Percentiles rank a stretch among this genome's conserved stretches.
Evolutionary conservation across 2,797 vertebrate genomes (phyloP).

Genomic region (Acipenser ruthenus): DNA sequence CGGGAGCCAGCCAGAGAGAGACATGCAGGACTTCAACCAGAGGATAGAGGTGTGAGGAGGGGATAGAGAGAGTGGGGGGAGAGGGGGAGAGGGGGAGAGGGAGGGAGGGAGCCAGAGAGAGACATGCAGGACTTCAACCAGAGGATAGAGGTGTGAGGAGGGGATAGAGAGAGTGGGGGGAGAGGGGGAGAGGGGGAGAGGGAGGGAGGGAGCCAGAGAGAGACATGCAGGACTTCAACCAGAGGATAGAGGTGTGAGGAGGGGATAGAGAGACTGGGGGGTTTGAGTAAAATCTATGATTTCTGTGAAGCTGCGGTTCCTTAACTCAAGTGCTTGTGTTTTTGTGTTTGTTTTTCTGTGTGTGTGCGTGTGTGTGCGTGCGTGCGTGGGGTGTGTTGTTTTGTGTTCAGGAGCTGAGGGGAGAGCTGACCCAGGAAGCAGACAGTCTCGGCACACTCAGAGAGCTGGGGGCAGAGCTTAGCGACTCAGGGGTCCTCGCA

Average conservation of each 20-base stretch:
- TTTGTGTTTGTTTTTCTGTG: no score
- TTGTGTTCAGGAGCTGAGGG: slow-evolving; percentile 68
- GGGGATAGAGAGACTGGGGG: background rate
- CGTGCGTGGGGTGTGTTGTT: background rate
- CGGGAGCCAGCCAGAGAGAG: slow-evolving; percentile 75
- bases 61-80: background rate
- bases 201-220: slow-evolving; percentile 80
- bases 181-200: no score
- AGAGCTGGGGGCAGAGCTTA: slow-evolving; percentile 64
- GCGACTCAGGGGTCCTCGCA: slow-evolving; percentile 54
- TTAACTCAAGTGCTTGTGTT: no score
- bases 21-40: slow-evolving; percentile 79
- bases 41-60: slow-evolving; percentile 72
- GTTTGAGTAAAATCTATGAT: no score
- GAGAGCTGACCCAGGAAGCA: slow-evolving; percentile 75
- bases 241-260: slow-evolving; percentile 76
- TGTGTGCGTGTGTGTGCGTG: no score
- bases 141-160: slow-evolving; percentile 75
- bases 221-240: slow-evolving; percentile 76
- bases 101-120: slow-evolving; percentile 77
- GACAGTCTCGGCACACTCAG: slow-evolving; percentile 73
- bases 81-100: no score
- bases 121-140: slow-evolving; percentile 80
- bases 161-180: background rate
- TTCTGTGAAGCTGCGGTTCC: no score